Evolutionary conservation across 2,797 vertebrate species (phyloP).

Genomic region (Sebastes taczanowskii): DNA sequence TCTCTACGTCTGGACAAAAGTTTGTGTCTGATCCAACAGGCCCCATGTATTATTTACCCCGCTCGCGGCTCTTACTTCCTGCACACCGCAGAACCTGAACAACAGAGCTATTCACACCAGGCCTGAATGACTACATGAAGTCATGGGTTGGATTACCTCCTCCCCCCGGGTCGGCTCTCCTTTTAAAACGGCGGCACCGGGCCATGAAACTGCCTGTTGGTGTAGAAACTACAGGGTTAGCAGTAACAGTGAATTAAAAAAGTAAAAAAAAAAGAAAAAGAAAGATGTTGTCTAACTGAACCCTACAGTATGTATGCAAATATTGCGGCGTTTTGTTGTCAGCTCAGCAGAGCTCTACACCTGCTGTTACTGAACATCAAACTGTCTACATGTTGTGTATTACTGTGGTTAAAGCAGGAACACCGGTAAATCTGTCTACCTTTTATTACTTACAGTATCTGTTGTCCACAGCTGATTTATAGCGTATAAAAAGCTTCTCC

Average conservation of each 20-base stretch:
- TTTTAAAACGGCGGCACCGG: constrained; percentile 43
- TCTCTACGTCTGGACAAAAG: constrained; percentile 28
- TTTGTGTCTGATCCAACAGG: constrained; percentile 44
- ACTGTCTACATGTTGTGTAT: neutral
- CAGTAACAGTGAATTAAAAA: neutral
- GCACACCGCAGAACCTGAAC: constrained; percentile 52
- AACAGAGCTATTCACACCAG: constrained; percentile 67
- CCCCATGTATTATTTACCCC: constrained; percentile 64
- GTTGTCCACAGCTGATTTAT: neutral
- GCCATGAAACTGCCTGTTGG: constrained; percentile 32
- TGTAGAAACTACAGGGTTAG: neutral
- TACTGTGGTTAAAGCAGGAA: neutral
- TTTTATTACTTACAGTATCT: neutral
- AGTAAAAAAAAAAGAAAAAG: neutral
- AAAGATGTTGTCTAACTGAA: neutral
- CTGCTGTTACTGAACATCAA: neutral
- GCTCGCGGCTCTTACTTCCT: constrained; percentile 34
- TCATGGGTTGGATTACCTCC: constrained; percentile 70
- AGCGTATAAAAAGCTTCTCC: neutral
- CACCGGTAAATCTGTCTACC: neutral
- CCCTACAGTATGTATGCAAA: neutral
- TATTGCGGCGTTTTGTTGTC: neutral
- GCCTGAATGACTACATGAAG: constrained; percentile 59
- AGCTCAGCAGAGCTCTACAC: neutral
- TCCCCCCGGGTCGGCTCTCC: constrained; percentile 36